Conservation (phyloP, 2,113 vertebrate genomes). For the Gymnobelideus leadbeateri region DNA sequence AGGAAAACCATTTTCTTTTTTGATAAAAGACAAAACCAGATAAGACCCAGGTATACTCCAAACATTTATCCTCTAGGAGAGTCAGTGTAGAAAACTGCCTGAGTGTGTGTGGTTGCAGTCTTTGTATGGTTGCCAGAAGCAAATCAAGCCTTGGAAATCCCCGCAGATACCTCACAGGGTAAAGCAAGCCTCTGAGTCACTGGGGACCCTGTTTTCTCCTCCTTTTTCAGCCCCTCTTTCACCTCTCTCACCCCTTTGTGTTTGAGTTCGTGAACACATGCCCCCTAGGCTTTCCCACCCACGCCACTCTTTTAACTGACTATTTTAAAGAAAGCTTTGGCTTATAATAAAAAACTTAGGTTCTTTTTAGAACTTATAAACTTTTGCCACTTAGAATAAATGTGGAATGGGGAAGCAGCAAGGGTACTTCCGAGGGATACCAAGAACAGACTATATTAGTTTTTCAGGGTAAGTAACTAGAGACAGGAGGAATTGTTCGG, state of each 20-base stretch:
- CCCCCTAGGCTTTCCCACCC: neutral
- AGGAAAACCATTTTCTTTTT: neutral
- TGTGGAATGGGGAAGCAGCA: conserved; percentile 8
- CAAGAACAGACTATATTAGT: neutral
- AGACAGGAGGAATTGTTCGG: neutral
- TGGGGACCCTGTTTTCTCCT: neutral
- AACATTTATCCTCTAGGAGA: neutral
- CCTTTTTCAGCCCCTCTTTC: neutral
- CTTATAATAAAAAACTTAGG: conserved; percentile 22
- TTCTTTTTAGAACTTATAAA: conserved; percentile 35
- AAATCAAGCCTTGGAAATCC: neutral
- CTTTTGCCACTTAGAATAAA: conserved; percentile 14
- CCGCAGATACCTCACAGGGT: neutral
- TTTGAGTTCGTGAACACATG: neutral
- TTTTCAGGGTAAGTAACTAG: neutral
- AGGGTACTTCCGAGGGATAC: conserved; percentile 14
- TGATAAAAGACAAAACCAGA: neutral
- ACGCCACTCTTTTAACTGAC: conserved; percentile 9
- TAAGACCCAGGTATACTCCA: neutral
- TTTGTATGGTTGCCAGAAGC: neutral
- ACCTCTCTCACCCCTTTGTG: neutral
- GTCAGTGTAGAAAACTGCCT: neutral
- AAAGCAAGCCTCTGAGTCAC: neutral
- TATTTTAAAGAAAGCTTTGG: conserved; percentile 33
- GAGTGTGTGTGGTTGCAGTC: too few relatives aligned